A percentile compares a stretch with the other conserved stretches of the same genome.
Conservation (phyloP, 2,797 vertebrate species). For the Orientallactaga sibirica region DNA sequence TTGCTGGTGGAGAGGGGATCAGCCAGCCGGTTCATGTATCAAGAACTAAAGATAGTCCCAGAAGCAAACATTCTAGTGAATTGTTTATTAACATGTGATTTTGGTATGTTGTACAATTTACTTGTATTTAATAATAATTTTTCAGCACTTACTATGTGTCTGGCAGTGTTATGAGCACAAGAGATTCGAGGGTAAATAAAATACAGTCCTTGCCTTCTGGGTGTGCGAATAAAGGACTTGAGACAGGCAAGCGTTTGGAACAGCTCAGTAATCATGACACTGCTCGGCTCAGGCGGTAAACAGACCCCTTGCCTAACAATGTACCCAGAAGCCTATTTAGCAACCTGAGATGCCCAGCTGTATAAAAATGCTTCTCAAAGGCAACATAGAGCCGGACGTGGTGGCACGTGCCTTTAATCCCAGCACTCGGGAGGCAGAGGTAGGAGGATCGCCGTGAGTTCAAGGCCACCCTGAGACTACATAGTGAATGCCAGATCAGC, state of each 20-base stretch:
- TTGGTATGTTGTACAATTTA: not conserved
- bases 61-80: not conserved
- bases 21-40: not conserved
- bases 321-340: no score
- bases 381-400: no score
- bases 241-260: not conserved
- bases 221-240: not conserved
- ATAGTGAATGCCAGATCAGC: no score
- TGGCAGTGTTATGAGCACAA: not conserved
- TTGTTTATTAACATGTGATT: conserved; percentile 3
- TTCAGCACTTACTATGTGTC: not conserved
- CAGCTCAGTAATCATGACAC: no score
- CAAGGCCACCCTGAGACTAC: no score
- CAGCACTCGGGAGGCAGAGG: no score
- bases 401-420: no score
- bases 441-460: no score
- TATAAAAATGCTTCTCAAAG: no score
- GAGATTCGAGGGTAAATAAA: not conserved
- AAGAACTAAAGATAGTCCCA: not conserved
- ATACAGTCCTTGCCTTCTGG: not conserved
- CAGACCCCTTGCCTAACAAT: no score
- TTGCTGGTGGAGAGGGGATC: not conserved
- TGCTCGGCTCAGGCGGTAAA: no score
- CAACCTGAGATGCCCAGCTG: no score
- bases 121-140: not conserved